A percentile compares a stretch with the other conserved stretches of the same genome.
phyloP scores from a whole-genome alignment of 1,140 invertebrate genomes.

The Colletes gigas region DNA sequence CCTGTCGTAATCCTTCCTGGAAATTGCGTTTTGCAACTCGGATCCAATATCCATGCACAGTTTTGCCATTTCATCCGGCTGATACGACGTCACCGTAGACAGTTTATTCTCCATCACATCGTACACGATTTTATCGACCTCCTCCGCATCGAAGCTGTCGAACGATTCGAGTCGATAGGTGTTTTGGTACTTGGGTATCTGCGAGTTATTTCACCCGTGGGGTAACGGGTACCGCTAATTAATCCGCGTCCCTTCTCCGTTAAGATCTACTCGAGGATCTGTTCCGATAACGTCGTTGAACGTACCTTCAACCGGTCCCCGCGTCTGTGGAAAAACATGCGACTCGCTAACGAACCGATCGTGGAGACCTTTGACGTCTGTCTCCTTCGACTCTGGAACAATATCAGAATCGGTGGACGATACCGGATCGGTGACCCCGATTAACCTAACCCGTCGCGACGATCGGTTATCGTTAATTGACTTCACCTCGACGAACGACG shows the following conservation, averaged over 20 bases:
- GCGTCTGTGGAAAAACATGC: constrained; percentile 45
- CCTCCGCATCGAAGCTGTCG: constrained; percentile 29
- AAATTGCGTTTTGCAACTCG: constrained; percentile 53
- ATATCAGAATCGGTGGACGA: neutral
- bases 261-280: no score
- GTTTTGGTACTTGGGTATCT: constrained; percentile 65
- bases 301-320: constrained; percentile 55
- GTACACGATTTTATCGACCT: constrained; percentile 51
- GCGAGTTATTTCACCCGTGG: neutral
- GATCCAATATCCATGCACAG: constrained; percentile 53
- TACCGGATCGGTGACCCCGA: no score
- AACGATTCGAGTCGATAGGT: constrained; percentile 61
- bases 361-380: constrained; percentile 27
- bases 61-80: constrained; percentile 41
- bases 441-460: no score
- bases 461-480: neutral
- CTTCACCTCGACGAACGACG: neutral
- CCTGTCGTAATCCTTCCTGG: constrained; percentile 64
- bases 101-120: constrained; percentile 51
- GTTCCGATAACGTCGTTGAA: neutral
- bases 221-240: neutral
- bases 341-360: constrained; percentile 21
- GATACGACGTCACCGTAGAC: constrained; percentile 40
- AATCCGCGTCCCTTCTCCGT: neutral
- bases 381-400: constrained; percentile 29